Evolutionary conservation across 2,888 invertebrate genomes (phyloP).

Genomic region (Campaea margaritaria): DNA sequence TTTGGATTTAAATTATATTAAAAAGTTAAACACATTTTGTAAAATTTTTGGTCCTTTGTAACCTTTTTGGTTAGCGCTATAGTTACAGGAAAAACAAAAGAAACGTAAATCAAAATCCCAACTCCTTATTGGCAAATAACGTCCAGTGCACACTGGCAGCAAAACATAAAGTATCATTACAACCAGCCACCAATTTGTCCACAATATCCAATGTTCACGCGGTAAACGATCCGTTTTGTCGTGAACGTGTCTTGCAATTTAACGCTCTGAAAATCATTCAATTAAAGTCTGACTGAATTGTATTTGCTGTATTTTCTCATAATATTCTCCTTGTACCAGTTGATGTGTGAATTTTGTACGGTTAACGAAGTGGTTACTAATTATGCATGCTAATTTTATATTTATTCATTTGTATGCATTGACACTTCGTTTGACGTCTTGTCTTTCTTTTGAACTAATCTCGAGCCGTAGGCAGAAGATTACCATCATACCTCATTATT

Average conservation of each 20-base stretch:
- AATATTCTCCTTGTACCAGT: conserved; percentile 15
- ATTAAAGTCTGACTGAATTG: conserved; percentile 22
- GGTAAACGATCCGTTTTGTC: conserved; percentile 33
- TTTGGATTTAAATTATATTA: not conserved
- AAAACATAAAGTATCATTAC: conserved; percentile 2
- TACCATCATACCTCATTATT: too few species aligned
- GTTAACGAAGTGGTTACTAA: too few species aligned
- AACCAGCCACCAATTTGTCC: conserved; percentile 16
- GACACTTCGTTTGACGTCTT: not conserved
- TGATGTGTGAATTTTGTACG: conserved; percentile 14
- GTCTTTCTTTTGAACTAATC: not conserved
- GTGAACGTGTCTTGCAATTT: conserved; percentile 32
- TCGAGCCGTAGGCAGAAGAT: too few species aligned
- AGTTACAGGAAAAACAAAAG: too few species aligned
- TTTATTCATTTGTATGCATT: too few species aligned
- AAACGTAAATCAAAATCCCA: not conserved
- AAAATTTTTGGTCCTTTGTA: too few species aligned
- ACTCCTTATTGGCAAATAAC: not conserved
- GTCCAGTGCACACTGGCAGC: not conserved
- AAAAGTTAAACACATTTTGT: too few species aligned
- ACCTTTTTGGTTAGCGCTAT: too few species aligned
- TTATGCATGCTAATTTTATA: not conserved
- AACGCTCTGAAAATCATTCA: conserved; percentile 36
- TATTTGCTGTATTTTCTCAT: conserved; percentile 17
- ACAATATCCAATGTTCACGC: conserved; percentile 13